Evolutionary conservation across 2,113 vertebrate genomes (phyloP).

Genomic region (Serinus canaria): DNA sequence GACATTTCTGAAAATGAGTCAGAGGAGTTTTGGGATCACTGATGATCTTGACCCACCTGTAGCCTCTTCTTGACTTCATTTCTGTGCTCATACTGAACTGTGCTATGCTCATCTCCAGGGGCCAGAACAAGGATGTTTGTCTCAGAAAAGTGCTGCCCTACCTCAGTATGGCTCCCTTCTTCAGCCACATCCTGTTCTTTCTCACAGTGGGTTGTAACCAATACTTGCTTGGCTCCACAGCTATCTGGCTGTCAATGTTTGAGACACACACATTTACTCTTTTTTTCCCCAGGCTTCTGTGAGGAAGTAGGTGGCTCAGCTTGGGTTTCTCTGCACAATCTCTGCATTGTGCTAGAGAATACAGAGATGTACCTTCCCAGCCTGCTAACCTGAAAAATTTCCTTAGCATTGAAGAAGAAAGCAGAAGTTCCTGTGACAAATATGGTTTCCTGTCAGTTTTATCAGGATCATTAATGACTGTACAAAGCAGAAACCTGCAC

Average conservation of each 20-base stretch:
- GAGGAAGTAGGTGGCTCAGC: neutral
- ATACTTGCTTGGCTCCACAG: neutral
- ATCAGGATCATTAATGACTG: neutral
- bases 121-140: neutral
- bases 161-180: fast-evolving
- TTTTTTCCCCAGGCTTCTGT: neutral
- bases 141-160: neutral
- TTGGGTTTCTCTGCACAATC: neutral
- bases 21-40: neutral
- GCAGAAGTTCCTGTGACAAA: neutral
- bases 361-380: neutral
- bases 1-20: neutral
- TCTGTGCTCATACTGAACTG: neutral
- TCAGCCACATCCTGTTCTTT: neutral
- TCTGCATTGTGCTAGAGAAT: neutral
- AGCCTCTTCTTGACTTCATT: neutral
- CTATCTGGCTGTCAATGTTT: neutral
- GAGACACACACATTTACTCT: neutral
- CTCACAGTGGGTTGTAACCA: neutral
- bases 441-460: neutral
- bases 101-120: neutral
- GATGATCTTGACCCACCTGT: neutral
- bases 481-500: neutral
- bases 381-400: neutral
- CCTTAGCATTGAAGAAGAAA: neutral